Evolutionary conservation across 1,140 invertebrate species (phyloP).

Genomic region (Globodera rostochiensis): DNA sequence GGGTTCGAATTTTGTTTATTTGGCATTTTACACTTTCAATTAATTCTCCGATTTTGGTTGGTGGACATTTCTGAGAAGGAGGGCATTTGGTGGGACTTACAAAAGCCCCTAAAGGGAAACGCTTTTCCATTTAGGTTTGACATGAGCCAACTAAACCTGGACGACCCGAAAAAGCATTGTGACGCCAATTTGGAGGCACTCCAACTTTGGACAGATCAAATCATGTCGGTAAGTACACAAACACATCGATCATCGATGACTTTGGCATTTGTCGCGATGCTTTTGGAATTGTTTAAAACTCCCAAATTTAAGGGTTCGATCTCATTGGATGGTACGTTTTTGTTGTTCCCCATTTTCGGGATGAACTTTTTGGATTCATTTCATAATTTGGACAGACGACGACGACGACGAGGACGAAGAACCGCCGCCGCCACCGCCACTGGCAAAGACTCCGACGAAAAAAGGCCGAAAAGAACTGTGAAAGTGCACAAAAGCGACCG

Average conservation of each 20-base stretch:
- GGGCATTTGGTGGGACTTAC: constrained; percentile 57
- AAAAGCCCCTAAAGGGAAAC: not conserved
- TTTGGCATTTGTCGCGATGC: not conserved
- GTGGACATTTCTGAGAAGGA: constrained; percentile 66
- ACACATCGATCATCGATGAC: not conserved
- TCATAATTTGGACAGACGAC: constrained; percentile 14
- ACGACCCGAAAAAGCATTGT: constrained; percentile 64
- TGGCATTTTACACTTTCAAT: not conserved
- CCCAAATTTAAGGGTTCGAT: constrained; percentile 48
- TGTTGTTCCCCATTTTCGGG: not conserved
- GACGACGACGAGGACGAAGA: constrained; percentile 58
- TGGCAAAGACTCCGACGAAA: constrained; percentile 43
- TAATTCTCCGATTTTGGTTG: constrained; percentile 20
- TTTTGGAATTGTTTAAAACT: not conserved
- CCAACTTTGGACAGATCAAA: constrained; percentile 65
- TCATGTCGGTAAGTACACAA: constrained; percentile 43
- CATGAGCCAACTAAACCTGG: constrained; percentile 64
- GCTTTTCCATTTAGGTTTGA: constrained; percentile 43
- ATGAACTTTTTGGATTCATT: not conserved
- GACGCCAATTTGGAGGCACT: constrained; percentile 63
- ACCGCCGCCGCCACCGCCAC: constrained; percentile 49
- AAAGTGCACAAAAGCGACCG: constrained; percentile 4
- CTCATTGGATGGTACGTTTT: constrained; percentile 57
- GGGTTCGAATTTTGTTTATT: constrained; percentile 14
- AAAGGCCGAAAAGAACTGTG: constrained; percentile 38